Evolutionary conservation across 2,888 invertebrate genomes (phyloP), one percentile per base, ranked within the genome.

Genomic region (Capitulum mitella): DNA sequence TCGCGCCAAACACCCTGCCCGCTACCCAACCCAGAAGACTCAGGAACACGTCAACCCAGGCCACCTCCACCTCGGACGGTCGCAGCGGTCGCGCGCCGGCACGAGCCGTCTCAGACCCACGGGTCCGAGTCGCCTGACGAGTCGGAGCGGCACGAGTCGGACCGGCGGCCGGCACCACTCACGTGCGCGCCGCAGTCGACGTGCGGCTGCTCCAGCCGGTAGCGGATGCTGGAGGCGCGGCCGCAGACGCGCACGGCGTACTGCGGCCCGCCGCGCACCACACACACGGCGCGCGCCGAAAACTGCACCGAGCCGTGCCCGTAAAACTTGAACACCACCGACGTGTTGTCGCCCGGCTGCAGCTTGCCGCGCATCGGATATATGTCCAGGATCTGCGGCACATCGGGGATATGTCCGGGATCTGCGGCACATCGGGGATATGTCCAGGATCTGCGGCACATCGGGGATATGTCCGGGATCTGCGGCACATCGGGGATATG

Each of bases 271-370:
- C 70, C 64, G 22, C 1, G 26, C 70, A 70, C 70, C 10, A 19
- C 70, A 10, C 70, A 70, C 26, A 70, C 70, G 26, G 70, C 70
- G 1, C 70, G 70, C 8, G 40, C 40, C 8, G 70, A 3, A 40
- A 70, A 70, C 22, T 40, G 70, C 70, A 70, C 70, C 22, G 70
- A 70, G 70, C 70, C 70, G 70, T 70, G 70, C 1, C 70, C 70
- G 70, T 70, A 70, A 26, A 70, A 70, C 70, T 70, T 70, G 70
- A 70, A 70, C 70, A 70, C 70, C 37, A 70, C 70, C 37, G 70
- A 70, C 37, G 70, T 70, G 70, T 70, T 70, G 70, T 70, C 70
- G 37, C 70, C 70, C 26, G 70, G 70, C 70, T 70, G 70, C 22
- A 70, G 70, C 70, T 70, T 40, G 26, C 70, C 70, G 10, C 70